These are phyloP conservation scores for Rhinatrema bivittatum DNA, from an alignment of 2,797 vertebrate species.

Conservation along the genomic window DNA sequence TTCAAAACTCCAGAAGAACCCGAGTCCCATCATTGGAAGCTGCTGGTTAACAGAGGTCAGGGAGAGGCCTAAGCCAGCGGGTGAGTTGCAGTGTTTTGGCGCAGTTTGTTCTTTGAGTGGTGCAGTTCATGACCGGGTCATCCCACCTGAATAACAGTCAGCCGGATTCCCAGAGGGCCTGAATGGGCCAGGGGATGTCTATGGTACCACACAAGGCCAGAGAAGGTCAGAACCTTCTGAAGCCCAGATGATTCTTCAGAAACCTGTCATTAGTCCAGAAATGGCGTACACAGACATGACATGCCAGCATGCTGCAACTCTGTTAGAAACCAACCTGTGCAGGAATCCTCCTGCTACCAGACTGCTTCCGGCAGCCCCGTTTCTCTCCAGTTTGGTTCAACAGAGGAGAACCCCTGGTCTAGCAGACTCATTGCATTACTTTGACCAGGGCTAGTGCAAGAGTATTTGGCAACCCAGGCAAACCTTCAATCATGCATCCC, in stretches of 20 bases:
- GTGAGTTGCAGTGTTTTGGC: constrained; percentile 44
- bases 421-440: too few species aligned
- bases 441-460: too few species aligned
- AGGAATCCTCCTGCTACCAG: too few species aligned
- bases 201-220: constrained; percentile 13
- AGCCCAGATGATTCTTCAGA: constrained; percentile 35
- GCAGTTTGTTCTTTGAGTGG: constrained; percentile 54
- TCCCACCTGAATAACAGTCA: constrained; percentile 49
- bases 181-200: constrained; percentile 37
- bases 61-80: constrained; percentile 38
- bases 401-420: too few species aligned
- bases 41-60: constrained; percentile 40
- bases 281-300: constrained; percentile 3
- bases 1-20: constrained; percentile 48
- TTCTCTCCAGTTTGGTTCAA: too few species aligned
- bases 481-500: too few species aligned
- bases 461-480: too few species aligned
- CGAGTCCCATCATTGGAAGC: constrained; percentile 59
- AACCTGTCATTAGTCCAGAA: constrained; percentile 35
- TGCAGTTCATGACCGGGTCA: constrained; percentile 52
- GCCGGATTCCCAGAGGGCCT: constrained; percentile 40
- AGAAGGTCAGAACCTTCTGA: constrained; percentile 28
- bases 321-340: too few species aligned
- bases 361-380: too few species aligned
- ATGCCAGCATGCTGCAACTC: too few species aligned